phyloP scores from a whole-genome alignment of 2,797 vertebrate species.

The Manis crassicaudata region DNA sequence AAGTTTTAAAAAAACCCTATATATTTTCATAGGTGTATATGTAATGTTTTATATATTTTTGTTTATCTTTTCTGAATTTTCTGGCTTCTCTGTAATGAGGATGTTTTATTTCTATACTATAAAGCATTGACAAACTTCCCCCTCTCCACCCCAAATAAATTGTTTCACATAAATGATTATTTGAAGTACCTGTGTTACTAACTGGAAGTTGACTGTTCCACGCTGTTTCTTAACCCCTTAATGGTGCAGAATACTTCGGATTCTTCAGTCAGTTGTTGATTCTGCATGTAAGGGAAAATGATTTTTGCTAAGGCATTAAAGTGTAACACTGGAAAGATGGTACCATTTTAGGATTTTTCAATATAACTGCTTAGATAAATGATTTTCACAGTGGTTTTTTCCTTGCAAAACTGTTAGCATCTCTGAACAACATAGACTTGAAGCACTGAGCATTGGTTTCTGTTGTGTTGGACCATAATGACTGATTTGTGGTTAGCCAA shows the following conservation, averaged over 20 bases:
- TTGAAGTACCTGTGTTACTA: background rate
- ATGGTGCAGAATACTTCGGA: background rate
- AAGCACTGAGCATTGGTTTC: background rate
- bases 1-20: background rate
- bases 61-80: conserved; percentile 37
- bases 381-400: conserved; percentile 41
- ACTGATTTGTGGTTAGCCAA: conserved; percentile 25
- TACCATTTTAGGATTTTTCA: conserved; percentile 40
- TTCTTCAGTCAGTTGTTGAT: background rate
- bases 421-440: background rate
- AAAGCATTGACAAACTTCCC: background rate
- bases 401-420: background rate
- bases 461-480: background rate
- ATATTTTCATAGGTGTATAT: background rate
- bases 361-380: background rate
- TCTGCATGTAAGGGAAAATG: conserved; percentile 3
- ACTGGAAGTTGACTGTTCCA: background rate
- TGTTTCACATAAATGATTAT: background rate
- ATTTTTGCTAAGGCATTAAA: background rate
- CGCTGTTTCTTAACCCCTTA: conserved; percentile 38
- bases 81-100: conserved; percentile 33
- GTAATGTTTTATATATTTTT: conserved; percentile 4
- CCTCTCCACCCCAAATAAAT: background rate
- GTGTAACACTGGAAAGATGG: background rate
- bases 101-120: conserved; percentile 4